Evolutionary conservation across 2,797 vertebrate species (phyloP).

Genomic region (Staurois parvus): DNA sequence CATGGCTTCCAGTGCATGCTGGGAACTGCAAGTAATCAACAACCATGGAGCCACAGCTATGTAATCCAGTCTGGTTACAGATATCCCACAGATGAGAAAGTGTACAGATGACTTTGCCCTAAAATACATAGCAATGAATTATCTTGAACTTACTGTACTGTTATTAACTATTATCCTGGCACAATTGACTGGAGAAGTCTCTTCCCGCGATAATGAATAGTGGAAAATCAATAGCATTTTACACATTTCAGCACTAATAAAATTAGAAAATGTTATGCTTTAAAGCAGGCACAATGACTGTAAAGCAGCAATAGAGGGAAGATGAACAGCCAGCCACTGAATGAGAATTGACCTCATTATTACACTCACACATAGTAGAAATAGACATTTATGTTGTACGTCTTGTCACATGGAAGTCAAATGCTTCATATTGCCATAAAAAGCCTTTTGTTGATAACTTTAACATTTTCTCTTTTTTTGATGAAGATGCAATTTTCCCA

Average conservation of each 20-base stretch:
- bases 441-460: slow-evolving; percentile 66
- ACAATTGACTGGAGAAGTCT: slow-evolving; percentile 42
- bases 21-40: not conserved
- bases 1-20: not conserved
- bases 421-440: slow-evolving; percentile 65
- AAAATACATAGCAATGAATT: slow-evolving; percentile 53
- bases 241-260: slow-evolving; percentile 53
- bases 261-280: slow-evolving; percentile 46
- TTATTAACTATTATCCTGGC: slow-evolving; percentile 51
- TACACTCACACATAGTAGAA: slow-evolving; percentile 45
- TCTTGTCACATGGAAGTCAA: slow-evolving; percentile 68
- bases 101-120: slow-evolving; percentile 8
- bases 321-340: slow-evolving; percentile 33
- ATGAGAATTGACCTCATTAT: slow-evolving; percentile 50
- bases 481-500: slow-evolving; percentile 3
- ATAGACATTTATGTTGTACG: slow-evolving; percentile 60
- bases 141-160: slow-evolving; percentile 19
- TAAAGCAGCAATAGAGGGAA: slow-evolving; percentile 2
- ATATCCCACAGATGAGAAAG: slow-evolving; percentile 25
- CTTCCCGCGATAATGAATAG: slow-evolving; percentile 51
- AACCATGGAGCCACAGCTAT: not conserved
- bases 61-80: not conserved
- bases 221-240: slow-evolving; percentile 57
- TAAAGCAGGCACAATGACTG: slow-evolving; percentile 23
- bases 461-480: slow-evolving; percentile 35